These are phyloP conservation scores for Hoplodrina blanda DNA, from an alignment of 2,888 invertebrate genomes.

Conservation along the genomic window DNA sequence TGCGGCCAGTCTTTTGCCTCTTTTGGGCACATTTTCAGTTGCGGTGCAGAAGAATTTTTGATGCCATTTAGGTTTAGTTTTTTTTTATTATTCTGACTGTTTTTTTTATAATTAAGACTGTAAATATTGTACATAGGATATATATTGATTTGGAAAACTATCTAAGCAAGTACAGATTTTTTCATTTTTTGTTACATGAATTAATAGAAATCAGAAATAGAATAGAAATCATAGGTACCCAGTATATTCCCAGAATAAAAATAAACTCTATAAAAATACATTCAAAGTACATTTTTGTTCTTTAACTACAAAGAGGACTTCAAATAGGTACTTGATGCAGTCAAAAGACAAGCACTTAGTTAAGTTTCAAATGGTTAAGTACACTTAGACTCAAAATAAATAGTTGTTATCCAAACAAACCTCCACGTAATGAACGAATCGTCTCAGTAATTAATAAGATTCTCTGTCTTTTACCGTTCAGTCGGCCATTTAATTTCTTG, in stretches of 20 bases:
- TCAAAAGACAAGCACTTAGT: constrained; percentile 1
- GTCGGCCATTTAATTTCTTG: constrained; percentile 14
- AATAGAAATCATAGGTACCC: too few relatives aligned
- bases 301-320: background rate
- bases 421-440: background rate
- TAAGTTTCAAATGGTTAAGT: constrained; percentile 15
- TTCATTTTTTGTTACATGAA: too few relatives aligned
- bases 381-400: constrained; percentile 22
- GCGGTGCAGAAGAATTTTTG: too few relatives aligned
- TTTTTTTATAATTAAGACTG: too few relatives aligned
- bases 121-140: too few relatives aligned
- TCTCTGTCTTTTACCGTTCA: constrained; percentile 4
- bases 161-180: too few relatives aligned
- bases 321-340: constrained; percentile 2
- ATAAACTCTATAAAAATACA: background rate
- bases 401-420: constrained; percentile 26
- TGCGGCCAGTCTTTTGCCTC: too few relatives aligned
- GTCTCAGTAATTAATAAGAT: background rate
- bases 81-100: too few relatives aligned
- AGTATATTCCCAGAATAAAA: background rate
- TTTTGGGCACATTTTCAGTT: too few relatives aligned
- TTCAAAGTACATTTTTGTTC: background rate
- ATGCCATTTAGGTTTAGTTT: too few relatives aligned
- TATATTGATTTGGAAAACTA: too few relatives aligned
- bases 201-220: too few relatives aligned